Base-by-base conservation (phyloP, 2,888 invertebrate species). In the Celastrina argiolus region DNA sequence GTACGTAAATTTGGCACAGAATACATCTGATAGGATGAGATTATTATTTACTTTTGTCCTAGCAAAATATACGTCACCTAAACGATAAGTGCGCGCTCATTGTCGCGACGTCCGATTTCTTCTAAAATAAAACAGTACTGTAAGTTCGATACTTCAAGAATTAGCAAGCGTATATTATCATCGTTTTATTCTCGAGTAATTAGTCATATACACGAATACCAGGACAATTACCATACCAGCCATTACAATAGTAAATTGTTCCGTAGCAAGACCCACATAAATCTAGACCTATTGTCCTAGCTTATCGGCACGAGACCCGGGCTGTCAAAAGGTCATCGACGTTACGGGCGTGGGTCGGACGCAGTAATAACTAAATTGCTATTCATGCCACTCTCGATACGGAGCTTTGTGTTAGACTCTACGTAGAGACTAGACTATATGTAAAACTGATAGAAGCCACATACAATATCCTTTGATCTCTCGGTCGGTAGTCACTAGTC, bases 191-290 rank as follows among this genome's bases (percentile, higher is more conserved):
- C 10, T 45, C 18, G 8, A 10, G 45, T 45, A 10, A 18, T 45
- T 6, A 45, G 16, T 18, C 45, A 2, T 10, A 2, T 2, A 45
- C 45, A 45, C 31, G 5, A 31, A 7, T 51, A 26, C 51, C 12
- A 12, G 26, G 22, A 22, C 51, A 51, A 51, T 51, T 26, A 51
- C 51, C 51, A 22, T 51, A 14, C 10, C 51, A 12, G 51, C 22
- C 51, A 51, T 51, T 69, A 61, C 22, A 22, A 16, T 61, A 36
- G 59, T 59, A 59, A 59, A 74, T 75, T 74, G 74, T 73, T 72
- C 73, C 73, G 34, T 51, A 51, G 18, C 51, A 34, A 51, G 51
- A 16, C 64, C 64, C 36, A 45, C 16, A 34, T 65, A 42, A 58
- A 65, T 59, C 65, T 61, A 61, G 36, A 36, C 36, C 22, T 36